phyloP scores from a whole-genome alignment of 53 echinoderm and acorn worm species.

The Mesocentrotus franciscanus region DNA sequence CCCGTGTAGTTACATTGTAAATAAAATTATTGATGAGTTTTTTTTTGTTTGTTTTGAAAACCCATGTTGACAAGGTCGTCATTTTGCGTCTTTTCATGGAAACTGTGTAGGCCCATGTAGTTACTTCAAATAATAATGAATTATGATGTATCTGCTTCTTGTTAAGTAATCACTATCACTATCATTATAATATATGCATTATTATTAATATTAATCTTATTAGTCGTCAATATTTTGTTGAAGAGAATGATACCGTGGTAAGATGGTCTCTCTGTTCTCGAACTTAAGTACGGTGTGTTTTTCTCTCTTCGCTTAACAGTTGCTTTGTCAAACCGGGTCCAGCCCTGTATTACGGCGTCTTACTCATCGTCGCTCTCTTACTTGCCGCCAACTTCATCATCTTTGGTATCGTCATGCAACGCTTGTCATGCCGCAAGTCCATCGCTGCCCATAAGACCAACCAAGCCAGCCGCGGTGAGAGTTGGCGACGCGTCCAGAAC shows the following conservation, averaged over 20 bases:
- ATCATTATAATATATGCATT: too few species aligned
- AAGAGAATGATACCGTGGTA: not conserved
- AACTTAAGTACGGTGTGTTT: not conserved
- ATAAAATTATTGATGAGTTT: not conserved
- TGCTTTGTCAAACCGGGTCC: slow-evolving; percentile 59
- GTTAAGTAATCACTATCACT: too few species aligned
- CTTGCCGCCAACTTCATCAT: slow-evolving; percentile 66
- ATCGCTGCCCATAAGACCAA: slow-evolving; percentile 54
- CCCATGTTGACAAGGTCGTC: too few species aligned
- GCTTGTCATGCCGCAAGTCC: slow-evolving; percentile 63
- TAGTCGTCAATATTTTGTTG: not conserved
- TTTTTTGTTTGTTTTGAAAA: too few species aligned
- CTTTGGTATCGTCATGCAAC: slow-evolving; percentile 62
- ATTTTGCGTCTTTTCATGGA: too few species aligned
- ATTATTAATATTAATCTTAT: not conserved
- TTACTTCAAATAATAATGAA: too few species aligned
- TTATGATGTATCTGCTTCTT: too few species aligned
- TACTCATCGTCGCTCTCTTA: slow-evolving; percentile 56
- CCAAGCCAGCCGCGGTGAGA: slow-evolving; percentile 1
- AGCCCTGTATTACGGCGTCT: slow-evolving; percentile 54
- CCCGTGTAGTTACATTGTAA: not conserved
- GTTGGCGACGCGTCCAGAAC: slow-evolving; percentile 72
- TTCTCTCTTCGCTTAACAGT: slow-evolving; percentile 12
- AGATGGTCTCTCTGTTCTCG: not conserved
- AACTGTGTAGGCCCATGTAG: too few species aligned